These are phyloP conservation scores for Epizoanthus scotinus DNA, from an alignment of 92 coral and sea anemone genomes.

Conservation along the genomic window DNA sequence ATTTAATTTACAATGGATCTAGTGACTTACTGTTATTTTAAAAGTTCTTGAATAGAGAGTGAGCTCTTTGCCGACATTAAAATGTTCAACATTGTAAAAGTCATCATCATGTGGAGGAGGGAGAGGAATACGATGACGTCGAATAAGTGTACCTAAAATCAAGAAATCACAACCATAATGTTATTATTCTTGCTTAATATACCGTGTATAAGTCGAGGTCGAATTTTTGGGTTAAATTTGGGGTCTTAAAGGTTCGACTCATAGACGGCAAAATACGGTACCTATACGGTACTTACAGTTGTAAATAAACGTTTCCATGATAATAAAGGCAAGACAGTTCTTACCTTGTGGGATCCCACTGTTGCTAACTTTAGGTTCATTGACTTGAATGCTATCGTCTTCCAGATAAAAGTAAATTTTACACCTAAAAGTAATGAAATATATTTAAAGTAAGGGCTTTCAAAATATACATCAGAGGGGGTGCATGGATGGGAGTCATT, in stretches of 20 bases:
- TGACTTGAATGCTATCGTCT: slow-evolving; percentile 97
- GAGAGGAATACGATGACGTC: slow-evolving; percentile 96
- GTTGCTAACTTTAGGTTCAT: slow-evolving; percentile 91
- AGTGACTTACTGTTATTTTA: slow-evolving; percentile 91
- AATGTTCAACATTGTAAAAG: slow-evolving; percentile 96
- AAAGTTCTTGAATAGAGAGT: slow-evolving; percentile 86
- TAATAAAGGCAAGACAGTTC: neutral
- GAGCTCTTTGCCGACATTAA: slow-evolving; percentile 95
- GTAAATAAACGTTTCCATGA: neutral
- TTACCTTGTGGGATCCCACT: slow-evolving; percentile 99
- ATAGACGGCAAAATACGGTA: too few relatives aligned
- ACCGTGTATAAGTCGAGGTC: too few relatives aligned
- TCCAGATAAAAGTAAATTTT: slow-evolving; percentile 95
- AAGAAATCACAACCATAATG: neutral
- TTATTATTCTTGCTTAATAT: neutral
- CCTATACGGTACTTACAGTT: neutral
- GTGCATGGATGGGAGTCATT: too few relatives aligned
- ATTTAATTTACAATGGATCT: neutral
- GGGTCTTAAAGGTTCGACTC: too few relatives aligned
- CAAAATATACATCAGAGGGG: too few relatives aligned
- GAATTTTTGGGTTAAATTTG: too few relatives aligned
- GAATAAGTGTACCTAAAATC: slow-evolving; percentile 80
- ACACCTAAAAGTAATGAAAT: slow-evolving; percentile 63
- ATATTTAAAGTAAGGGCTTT: too few relatives aligned
- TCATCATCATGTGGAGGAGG: slow-evolving; percentile 93